These are phyloP conservation scores for Botia kubotai DNA, from an alignment of 2,797 vertebrate species.

Conservation along the genomic window DNA sequence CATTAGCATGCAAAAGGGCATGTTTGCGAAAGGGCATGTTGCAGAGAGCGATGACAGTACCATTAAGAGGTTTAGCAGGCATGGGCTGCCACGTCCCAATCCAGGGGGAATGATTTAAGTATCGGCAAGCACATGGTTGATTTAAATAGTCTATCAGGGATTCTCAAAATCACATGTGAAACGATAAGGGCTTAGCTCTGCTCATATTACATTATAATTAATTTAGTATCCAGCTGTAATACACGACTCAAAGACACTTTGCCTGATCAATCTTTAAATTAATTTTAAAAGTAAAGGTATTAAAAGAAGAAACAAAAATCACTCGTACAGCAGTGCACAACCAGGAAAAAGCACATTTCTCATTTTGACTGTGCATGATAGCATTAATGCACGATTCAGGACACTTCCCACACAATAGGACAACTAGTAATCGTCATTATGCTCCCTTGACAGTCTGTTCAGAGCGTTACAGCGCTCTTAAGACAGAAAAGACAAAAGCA, in stretches of 20 bases:
- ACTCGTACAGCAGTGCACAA: not conserved
- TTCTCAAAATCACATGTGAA: not conserved
- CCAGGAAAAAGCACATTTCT: not conserved
- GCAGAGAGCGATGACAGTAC: slow-evolving; percentile 40
- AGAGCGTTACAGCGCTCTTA: slow-evolving; percentile 29
- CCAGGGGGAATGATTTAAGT: slow-evolving; percentile 34
- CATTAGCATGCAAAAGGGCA: slow-evolving; percentile 42
- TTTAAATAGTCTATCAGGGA: slow-evolving; percentile 25
- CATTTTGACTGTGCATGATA: not conserved
- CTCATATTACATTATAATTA: not conserved
- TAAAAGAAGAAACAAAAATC: not conserved
- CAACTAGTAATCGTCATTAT: slow-evolving; percentile 42
- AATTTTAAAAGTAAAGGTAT: not conserved
- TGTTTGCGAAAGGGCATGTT: slow-evolving; percentile 24
- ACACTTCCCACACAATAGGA: slow-evolving; percentile 49
- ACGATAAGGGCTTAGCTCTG: not conserved
- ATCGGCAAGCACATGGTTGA: slow-evolving; percentile 26
- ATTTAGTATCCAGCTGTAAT: not conserved
- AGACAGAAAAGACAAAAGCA: slow-evolving; percentile 10
- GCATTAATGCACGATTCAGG: slow-evolving; percentile 9
- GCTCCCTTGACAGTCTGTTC: slow-evolving; percentile 43
- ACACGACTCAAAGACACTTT: not conserved
- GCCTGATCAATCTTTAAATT: not conserved
- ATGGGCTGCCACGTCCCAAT: slow-evolving; percentile 21
- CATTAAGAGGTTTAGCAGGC: slow-evolving; percentile 31